Conservation (phyloP, 2,113 vertebrate genomes). For the Trochalopteron elliotii region DNA sequence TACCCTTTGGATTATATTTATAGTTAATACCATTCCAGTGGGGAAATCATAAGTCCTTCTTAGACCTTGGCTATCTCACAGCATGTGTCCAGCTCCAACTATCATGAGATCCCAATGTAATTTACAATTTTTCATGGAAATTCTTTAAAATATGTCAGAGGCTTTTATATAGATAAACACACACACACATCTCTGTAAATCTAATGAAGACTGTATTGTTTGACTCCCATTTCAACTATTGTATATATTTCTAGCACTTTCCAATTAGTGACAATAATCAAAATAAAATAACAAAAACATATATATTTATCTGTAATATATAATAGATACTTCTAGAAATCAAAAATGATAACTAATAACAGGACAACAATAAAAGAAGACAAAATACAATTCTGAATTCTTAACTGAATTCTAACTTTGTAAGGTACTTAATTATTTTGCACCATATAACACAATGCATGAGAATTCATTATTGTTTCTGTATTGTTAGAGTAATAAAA, state of each 20-base stretch:
- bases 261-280: not conserved
- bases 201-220: not conserved
- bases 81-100: not conserved
- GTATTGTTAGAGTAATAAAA: not conserved
- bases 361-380: not conserved
- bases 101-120: not conserved
- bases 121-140: not conserved
- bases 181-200: not conserved
- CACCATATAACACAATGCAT: not conserved
- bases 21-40: not conserved
- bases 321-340: not conserved
- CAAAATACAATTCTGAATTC: not conserved
- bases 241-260: not conserved
- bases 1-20: not conserved
- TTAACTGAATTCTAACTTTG: not conserved
- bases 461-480: not conserved
- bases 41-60: not conserved
- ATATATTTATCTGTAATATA: not conserved
- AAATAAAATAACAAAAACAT: not conserved
- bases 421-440: not conserved
- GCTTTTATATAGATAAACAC: not conserved
- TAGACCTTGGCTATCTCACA: not conserved
- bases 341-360: not conserved
- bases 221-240: not conserved
- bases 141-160: not conserved